Percentiles rank a stretch among this genome's conserved stretches.
These are phyloP conservation scores for Cremastinae sp. DNA, from an alignment of 2,888 invertebrate genomes.

Conservation along the genomic window DNA sequence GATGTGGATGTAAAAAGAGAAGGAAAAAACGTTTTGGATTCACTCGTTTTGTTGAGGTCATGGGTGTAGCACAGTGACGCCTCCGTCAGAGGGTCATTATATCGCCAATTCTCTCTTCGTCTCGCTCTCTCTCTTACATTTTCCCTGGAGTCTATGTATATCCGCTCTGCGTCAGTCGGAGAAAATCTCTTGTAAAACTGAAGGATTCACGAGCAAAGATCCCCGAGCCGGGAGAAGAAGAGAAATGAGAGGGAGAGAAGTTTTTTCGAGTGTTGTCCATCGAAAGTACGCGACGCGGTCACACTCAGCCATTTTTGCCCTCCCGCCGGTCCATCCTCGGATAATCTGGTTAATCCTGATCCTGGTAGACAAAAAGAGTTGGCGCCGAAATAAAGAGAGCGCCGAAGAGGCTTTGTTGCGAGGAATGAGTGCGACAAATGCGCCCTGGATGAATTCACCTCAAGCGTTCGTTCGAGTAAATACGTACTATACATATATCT, in stretches of 20 bases:
- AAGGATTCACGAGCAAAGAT: slow-evolving; percentile 25
- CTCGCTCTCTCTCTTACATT: neutral
- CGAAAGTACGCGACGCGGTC: slow-evolving; percentile 22
- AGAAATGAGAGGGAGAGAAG: slow-evolving; percentile 18
- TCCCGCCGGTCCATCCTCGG: slow-evolving; percentile 64
- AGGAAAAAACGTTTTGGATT: too few species aligned
- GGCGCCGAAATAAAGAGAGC: slow-evolving; percentile 73
- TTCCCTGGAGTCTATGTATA: neutral
- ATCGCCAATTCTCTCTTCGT: neutral
- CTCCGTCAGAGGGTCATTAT: too few species aligned
- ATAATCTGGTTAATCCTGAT: slow-evolving; percentile 71
- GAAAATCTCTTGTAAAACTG: slow-evolving; percentile 36
- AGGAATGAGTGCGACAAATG: slow-evolving; percentile 63
- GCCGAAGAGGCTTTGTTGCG: slow-evolving; percentile 66
- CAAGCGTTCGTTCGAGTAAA: slow-evolving; percentile 73
- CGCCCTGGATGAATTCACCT: slow-evolving; percentile 28
- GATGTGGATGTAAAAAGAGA: too few species aligned
- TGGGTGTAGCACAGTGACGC: too few species aligned
- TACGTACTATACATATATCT: slow-evolving; percentile 65
- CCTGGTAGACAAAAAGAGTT: slow-evolving; percentile 75
- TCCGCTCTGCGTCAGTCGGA: neutral
- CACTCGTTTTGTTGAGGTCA: too few species aligned
- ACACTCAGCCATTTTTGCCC: slow-evolving; percentile 41
- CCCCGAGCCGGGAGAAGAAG: neutral
- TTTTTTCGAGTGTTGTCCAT: slow-evolving; percentile 36